Base-by-base conservation (phyloP, 30 jellyfish, hydroid and myxozoan genomes). In the Haliclystus octoradiatus region DNA sequence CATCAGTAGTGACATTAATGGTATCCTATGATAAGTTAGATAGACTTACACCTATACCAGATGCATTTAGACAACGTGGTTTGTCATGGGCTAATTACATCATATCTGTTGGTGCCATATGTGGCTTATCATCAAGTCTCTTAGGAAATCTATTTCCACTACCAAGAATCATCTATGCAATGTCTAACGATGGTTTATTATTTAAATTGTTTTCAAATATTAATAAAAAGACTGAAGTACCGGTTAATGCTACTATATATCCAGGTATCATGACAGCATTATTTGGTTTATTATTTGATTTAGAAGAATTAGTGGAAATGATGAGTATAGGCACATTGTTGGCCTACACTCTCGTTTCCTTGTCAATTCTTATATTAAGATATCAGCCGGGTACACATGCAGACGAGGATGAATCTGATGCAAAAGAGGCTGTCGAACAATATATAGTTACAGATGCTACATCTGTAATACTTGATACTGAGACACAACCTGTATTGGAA, bases 261-360 rank as follows among this genome's bases (percentile, higher is more conserved):
- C 99, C 99, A 0, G 99, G 99, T 13, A 92, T 92, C 33, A 66
- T 92, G 32, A 92, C 99, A 3, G 99, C 99, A 0, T 72, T 92
- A 13, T 92, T 92, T 72, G 99, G 95, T 23, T 75, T 92, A 62
- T 69, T 84, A 13, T 92, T 92, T 69, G 99, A 92, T 65, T 81
- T 92, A 53, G 95, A 82, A 63, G 99, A 92, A 66, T 80, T 92
- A 14, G 99, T 92, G 52, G 99, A 92, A 46, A 92, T 92, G 99
- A 92, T 92, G 99, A 85, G 97, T 49, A 92, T 92, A 3, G 99
- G 99, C 12, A 92, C 99, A 14, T 40, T 92, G 31, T 68, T 92
- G 31, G 99, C 99, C 23, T 92, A 92, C 76, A 92, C 95, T 75
- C 89, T 92, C 40, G 99, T 92, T 34, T 92, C 99, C 30, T 73